Conservation (phyloP, 2,113 vertebrate species). For the Cisticola juncidis region DNA sequence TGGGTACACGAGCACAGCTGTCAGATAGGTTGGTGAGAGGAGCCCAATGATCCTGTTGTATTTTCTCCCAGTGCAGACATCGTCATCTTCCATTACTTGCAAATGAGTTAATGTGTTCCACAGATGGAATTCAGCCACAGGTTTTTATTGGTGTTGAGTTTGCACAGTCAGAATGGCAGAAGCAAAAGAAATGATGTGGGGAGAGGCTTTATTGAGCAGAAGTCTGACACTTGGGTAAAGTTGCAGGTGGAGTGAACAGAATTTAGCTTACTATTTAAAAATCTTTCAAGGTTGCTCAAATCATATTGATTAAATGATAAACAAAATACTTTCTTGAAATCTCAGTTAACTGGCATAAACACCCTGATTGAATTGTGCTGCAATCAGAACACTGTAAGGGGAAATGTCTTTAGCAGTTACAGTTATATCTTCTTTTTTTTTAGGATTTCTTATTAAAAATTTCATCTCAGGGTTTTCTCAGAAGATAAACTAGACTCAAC, state of each 20-base stretch:
- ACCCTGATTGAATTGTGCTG: constrained; percentile 30
- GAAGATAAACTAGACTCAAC: constrained; percentile 45
- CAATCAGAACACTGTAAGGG: background rate
- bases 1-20: background rate
- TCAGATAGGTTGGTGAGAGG: background rate
- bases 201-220: background rate
- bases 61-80: background rate
- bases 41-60: background rate
- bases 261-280: background rate
- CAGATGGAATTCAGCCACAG: background rate
- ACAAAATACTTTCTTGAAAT: constrained; percentile 13
- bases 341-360: background rate
- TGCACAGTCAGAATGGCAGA: background rate
- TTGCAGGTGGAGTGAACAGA: background rate
- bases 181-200: background rate
- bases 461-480: constrained; percentile 9
- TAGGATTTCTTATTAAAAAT: constrained; percentile 57
- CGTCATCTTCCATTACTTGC: background rate
- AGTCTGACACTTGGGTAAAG: background rate
- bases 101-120: background rate
- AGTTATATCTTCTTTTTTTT: background rate
- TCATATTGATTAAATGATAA: constrained; percentile 45
- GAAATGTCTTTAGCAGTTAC: constrained; percentile 13
- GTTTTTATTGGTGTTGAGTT: background rate
- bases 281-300: background rate